A percentile compares a stretch with the other conserved stretches of the same genome.
phyloP scores from a whole-genome alignment of 2,113 vertebrate genomes.

The Platichthys flesus region DNA sequence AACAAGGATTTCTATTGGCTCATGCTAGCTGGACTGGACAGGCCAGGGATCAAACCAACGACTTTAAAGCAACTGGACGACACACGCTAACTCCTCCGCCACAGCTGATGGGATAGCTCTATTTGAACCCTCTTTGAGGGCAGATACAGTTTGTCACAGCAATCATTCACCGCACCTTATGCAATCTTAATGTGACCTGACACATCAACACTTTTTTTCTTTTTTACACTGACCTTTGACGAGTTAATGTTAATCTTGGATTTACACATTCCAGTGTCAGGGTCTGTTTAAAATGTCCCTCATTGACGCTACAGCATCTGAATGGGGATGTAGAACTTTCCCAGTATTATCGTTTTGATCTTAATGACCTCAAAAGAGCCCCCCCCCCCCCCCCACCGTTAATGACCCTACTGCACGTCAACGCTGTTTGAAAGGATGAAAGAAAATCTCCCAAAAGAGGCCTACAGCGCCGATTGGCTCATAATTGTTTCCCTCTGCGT shows the following conservation, averaged over 20 bases:
- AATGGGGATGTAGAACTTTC: conserved; percentile 23
- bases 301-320: conserved; percentile 15
- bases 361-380: conserved; percentile 38
- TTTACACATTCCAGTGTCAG: conserved; percentile 6
- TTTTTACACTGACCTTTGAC: too few relatives aligned
- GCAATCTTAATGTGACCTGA: conserved; percentile 6
- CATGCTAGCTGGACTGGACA: too few relatives aligned
- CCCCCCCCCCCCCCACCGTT: neutral
- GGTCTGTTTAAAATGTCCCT: neutral
- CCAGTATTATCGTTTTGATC: conserved; percentile 50
- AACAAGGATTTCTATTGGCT: too few relatives aligned
- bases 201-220: neutral
- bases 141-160: neutral
- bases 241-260: neutral
- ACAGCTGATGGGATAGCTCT: too few relatives aligned
- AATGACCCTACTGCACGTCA: conserved; percentile 2
- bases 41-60: too few relatives aligned
- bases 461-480: conserved; percentile 29
- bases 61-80: too few relatives aligned
- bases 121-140: neutral
- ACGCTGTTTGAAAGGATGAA: conserved; percentile 24
- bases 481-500: conserved; percentile 21
- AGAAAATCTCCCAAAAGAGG: conserved; percentile 22
- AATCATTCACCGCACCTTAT: conserved; percentile 8
- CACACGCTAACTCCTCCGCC: too few relatives aligned